Evolutionary conservation across 92 coral and sea anemone genomes (phyloP).

Genomic region (Palythoa heliodiscus): DNA sequence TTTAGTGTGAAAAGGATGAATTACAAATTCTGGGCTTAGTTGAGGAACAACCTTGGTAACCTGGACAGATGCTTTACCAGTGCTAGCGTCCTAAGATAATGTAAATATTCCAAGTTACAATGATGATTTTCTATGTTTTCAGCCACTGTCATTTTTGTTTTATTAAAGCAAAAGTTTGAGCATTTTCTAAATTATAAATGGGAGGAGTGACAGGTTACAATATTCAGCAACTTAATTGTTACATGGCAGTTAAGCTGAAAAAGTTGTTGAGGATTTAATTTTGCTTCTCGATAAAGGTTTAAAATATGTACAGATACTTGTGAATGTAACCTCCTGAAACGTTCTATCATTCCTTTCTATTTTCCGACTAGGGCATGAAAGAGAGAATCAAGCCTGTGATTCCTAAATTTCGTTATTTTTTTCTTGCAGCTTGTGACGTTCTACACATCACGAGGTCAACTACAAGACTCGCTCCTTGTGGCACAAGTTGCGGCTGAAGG

Average conservation of each 20-base stretch:
- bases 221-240: background rate
- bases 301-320: background rate
- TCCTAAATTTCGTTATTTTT: background rate
- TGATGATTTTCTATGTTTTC: background rate
- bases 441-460: constrained; percentile 89
- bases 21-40: background rate
- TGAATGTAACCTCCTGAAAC: background rate
- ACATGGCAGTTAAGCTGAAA: background rate
- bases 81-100: background rate
- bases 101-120: background rate
- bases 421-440: constrained; percentile 79
- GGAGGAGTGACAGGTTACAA: background rate
- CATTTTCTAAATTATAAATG: background rate
- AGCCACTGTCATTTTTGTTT: background rate
- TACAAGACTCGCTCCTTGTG: constrained; percentile 91
- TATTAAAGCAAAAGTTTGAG: background rate
- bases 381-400: background rate
- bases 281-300: background rate
- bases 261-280: background rate
- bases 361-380: background rate
- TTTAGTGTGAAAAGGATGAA: no score
- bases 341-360: background rate
- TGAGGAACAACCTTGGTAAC: background rate
- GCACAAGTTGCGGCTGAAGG: constrained; percentile 95
- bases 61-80: background rate